Base-by-base conservation (phyloP, 2,797 vertebrate species). In the Intellagama lesueurii region DNA sequence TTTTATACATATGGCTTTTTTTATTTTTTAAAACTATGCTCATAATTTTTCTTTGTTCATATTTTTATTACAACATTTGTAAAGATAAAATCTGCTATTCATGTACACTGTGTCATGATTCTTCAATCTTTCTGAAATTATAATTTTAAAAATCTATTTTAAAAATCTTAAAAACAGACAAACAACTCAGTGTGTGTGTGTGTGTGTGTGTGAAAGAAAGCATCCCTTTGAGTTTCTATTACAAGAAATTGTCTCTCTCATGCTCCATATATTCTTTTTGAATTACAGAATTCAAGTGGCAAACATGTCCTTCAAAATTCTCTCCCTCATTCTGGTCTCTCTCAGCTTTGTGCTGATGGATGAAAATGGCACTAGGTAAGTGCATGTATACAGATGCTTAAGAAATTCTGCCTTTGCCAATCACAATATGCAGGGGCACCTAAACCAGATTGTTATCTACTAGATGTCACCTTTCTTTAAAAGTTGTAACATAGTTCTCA, bases 311-410 rank as follows among this genome's bases (percentile, higher is more conserved):
- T 81, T 95, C 88, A 94, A 91, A 87, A 87, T 94, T 40, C 81
- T 94, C 72, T 70, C 90, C 5, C 90, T 95, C 89, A 90, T 95
- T 68, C n/a, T 95, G 0, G 88, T 91, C 28, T 95, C 95, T 12
- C 89, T 95, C 47, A 92, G 93, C 44, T 93, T 95, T 77, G 94
- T 95, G 89, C 44, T 95, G 91, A 94, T 93, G 90, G 94, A 95
- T 9, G 94, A 94, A 35, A 93, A 91, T 0, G 0, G 92, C 79
- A 89, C 84, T 0, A 90, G 94, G 94, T 95, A 90, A 94, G 93
- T 28, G 49, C 17, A 87, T 17, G 16, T 64, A 44, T 26, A 16
- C 52, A 9, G 28, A 32, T 72, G 12, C 30, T n/a, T 82, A 56
- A 16, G 40, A 32, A 32, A 81, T 40, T n/a, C 52, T 4, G 12